Percentiles rank a stretch among this genome's conserved stretches.
These are phyloP conservation scores for Drosophila orosa DNA, from an alignment of 1,140 invertebrate species.

Conservation along the genomic window DNA sequence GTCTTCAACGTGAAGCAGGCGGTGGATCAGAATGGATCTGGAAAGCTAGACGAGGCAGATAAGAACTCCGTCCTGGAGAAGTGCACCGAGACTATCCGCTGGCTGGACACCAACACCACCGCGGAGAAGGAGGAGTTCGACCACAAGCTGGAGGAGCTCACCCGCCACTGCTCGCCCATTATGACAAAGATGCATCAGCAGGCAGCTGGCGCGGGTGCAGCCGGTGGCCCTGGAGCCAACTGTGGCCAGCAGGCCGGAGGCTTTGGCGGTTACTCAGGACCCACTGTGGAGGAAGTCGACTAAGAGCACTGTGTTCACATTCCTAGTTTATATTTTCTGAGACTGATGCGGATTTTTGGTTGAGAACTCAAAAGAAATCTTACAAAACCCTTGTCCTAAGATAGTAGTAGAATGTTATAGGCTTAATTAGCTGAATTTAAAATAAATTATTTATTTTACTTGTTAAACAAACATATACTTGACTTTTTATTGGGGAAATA, in stretches of 20 bases:
- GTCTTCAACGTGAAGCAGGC: too few relatives aligned
- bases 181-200: slow-evolving; percentile 85
- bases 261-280: slow-evolving; percentile 85
- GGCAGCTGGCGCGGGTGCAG: background rate
- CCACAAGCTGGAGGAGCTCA: slow-evolving; percentile 86
- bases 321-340: background rate
- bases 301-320: slow-evolving; percentile 78
- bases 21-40: too few relatives aligned
- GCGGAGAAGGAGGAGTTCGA: slow-evolving; percentile 87
- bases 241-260: slow-evolving; percentile 84
- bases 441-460: slow-evolving; percentile 12
- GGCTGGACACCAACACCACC: slow-evolving; percentile 87
- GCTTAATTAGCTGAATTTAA: background rate
- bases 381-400: background rate
- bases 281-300: slow-evolving; percentile 90
- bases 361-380: slow-evolving; percentile 1
- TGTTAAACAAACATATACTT: background rate
- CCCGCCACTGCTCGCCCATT: slow-evolving; percentile 85
- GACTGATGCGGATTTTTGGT: slow-evolving; percentile 10
- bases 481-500: background rate
- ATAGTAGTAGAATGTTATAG: slow-evolving; percentile 1
- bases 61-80: slow-evolving; percentile 87
- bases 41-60: slow-evolving; percentile 82
- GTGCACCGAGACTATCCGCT: slow-evolving; percentile 85
- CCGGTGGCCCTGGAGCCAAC: slow-evolving; percentile 84